A percentile compares a stretch with the other conserved stretches of the same genome.
Conservation (phyloP, 2,797 vertebrate genomes). For the Craterocephalus amniculus region DNA sequence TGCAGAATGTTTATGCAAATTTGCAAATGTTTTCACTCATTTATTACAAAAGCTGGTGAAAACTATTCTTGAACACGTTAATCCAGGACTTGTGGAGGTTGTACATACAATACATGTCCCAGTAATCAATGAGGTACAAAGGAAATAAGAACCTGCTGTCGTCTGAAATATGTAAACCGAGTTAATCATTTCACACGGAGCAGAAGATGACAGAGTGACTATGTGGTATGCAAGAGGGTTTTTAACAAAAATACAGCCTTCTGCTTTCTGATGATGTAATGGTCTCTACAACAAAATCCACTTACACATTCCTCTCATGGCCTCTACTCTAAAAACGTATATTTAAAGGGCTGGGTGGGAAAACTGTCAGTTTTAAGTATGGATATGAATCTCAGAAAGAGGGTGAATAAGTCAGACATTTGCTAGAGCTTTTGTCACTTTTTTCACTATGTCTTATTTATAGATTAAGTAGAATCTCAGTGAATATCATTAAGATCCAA, state of each 20-base stretch:
- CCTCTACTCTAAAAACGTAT: constrained; percentile 38
- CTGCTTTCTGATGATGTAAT: constrained; percentile 48
- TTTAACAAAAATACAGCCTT: constrained; percentile 19
- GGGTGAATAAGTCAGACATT: constrained; percentile 16
- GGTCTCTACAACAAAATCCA: constrained; percentile 27
- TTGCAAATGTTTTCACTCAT: too few relatives aligned
- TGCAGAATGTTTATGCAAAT: neutral
- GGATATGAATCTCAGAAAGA: constrained; percentile 6
- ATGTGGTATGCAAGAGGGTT: constrained; percentile 20
- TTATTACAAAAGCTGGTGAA: too few relatives aligned
- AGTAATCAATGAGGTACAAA: neutral
- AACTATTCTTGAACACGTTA: too few relatives aligned
- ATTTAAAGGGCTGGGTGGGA: constrained; percentile 45
- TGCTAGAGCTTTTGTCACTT: constrained; percentile 5
- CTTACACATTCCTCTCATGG: constrained; percentile 25
- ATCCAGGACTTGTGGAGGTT: too few relatives aligned
- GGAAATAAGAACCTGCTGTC: neutral
- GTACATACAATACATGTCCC: neutral
- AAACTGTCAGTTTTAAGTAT: constrained; percentile 32
- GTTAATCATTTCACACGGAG: constrained; percentile 16
- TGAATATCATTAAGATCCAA: neutral
- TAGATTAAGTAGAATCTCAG: neutral
- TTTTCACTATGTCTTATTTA: constrained; percentile 20
- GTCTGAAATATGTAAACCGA: neutral
- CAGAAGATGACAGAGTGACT: neutral